phyloP scores from a whole-genome alignment of 2,797 vertebrate genomes.

The Amblyraja radiata region DNA sequence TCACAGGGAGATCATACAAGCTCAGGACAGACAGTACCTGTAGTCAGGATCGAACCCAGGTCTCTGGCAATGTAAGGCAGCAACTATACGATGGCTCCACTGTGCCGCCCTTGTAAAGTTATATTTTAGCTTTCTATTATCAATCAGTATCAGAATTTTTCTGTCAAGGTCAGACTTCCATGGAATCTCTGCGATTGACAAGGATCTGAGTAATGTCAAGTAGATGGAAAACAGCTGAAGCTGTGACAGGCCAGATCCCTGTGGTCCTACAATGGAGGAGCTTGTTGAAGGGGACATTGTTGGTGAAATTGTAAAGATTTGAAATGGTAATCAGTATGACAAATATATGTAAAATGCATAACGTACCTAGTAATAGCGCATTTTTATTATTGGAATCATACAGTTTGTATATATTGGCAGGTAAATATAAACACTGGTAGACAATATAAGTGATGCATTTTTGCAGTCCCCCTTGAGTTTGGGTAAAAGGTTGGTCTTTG shows the following conservation, averaged over 20 bases:
- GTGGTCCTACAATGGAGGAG: background rate
- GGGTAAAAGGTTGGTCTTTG: background rate
- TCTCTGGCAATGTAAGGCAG: too few relatives aligned
- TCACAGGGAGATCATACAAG: too few relatives aligned
- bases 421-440: background rate
- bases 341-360: background rate
- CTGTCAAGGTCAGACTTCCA: background rate
- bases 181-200: background rate
- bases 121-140: background rate
- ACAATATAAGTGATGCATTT: background rate
- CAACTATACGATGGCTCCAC: too few relatives aligned
- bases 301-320: background rate
- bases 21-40: too few relatives aligned
- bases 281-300: background rate
- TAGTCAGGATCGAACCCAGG: too few relatives aligned
- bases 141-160: background rate
- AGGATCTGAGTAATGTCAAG: background rate
- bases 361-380: background rate
- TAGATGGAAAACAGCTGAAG: background rate
- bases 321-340: background rate
- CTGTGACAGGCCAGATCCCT: background rate
- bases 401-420: background rate
- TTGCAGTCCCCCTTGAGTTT: background rate
- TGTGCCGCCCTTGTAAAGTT: background rate
- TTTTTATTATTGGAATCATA: background rate